These are phyloP conservation scores for Polylopha cassiicola DNA, from an alignment of 2,888 invertebrate species.

Conservation along the genomic window DNA sequence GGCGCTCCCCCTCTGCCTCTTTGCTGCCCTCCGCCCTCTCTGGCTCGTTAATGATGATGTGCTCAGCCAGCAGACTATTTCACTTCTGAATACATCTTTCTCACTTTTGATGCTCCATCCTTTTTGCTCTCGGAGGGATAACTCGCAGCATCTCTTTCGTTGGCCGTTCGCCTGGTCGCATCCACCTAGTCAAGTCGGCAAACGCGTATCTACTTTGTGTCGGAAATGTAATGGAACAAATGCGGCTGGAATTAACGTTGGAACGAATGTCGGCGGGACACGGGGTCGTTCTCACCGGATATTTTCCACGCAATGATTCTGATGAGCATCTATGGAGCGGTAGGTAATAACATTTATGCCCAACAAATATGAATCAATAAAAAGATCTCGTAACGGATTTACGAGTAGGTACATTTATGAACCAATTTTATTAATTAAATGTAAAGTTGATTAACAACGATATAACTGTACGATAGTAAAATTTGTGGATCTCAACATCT, in stretches of 20 bases:
- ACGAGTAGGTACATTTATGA: no score
- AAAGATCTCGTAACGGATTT: no score
- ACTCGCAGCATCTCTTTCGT: slow-evolving; percentile 54
- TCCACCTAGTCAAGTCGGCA: slow-evolving; percentile 77
- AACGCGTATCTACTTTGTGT: slow-evolving; percentile 77
- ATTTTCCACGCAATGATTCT: slow-evolving; percentile 75
- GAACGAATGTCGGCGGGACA: slow-evolving; percentile 68
- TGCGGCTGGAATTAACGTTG: slow-evolving; percentile 76
- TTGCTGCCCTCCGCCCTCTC: slow-evolving; percentile 77
- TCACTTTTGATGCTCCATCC: slow-evolving; percentile 73
- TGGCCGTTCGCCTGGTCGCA: slow-evolving; percentile 68
- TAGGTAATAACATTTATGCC: slow-evolving; percentile 55
- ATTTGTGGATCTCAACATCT: no score
- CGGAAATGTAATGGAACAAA: slow-evolving; percentile 78
- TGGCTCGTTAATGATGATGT: slow-evolving; percentile 88
- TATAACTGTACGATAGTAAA: no score
- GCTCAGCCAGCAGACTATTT: slow-evolving; percentile 86
- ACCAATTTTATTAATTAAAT: no score
- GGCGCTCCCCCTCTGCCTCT: slow-evolving; percentile 78
- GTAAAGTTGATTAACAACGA: no score
- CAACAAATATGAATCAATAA: slow-evolving; percentile 34
- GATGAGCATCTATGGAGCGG: slow-evolving; percentile 64
- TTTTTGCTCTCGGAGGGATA: slow-evolving; percentile 39
- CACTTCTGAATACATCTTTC: slow-evolving; percentile 82
- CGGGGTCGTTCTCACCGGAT: slow-evolving; percentile 69